Percentiles rank a stretch among this genome's conserved stretches.
These are phyloP conservation scores for Pardosa pseudoannulata DNA, from an alignment of 2,888 invertebrate genomes.

Conservation along the genomic window DNA sequence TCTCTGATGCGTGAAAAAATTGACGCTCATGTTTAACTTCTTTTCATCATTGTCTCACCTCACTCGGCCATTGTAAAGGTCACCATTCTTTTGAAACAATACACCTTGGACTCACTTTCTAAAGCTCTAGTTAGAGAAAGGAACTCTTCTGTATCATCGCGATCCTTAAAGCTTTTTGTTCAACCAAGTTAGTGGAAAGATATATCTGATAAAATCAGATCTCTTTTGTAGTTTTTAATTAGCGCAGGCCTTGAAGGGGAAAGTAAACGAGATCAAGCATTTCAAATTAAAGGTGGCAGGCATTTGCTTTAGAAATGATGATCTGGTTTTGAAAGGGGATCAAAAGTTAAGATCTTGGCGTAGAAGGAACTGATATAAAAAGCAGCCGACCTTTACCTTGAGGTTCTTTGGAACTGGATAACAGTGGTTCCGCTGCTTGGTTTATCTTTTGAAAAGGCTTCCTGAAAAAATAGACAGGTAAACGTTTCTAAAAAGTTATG, in stretches of 20 bases:
- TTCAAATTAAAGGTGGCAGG: slow-evolving; percentile 42
- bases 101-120: slow-evolving; percentile 40
- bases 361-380: slow-evolving; percentile 21
- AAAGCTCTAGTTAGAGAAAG: slow-evolving; percentile 51
- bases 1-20: slow-evolving; percentile 34
- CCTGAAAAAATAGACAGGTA: not conserved
- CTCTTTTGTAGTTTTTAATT: slow-evolving; percentile 63
- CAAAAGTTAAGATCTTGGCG: slow-evolving; percentile 20
- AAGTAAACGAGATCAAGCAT: slow-evolving; percentile 62
- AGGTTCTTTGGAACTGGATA: slow-evolving; percentile 12
- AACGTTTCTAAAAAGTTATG: not conserved
- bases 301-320: slow-evolving; percentile 44
- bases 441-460: slow-evolving; percentile 8
- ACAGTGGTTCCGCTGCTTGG: not conserved
- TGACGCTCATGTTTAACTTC: slow-evolving; percentile 19
- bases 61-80: slow-evolving; percentile 58
- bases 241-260: slow-evolving; percentile 52
- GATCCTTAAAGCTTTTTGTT: slow-evolving; percentile 46
- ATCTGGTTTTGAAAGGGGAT: slow-evolving; percentile 43
- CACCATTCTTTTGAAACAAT: slow-evolving; percentile 46
- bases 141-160: slow-evolving; percentile 35
- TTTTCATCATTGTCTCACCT: slow-evolving; percentile 47
- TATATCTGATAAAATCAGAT: slow-evolving; percentile 35
- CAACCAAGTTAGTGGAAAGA: slow-evolving; percentile 42
- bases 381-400: slow-evolving; percentile 22